Evolutionary conservation across 92 coral and sea anemone species (phyloP).

Genomic region (Porites lobata): DNA sequence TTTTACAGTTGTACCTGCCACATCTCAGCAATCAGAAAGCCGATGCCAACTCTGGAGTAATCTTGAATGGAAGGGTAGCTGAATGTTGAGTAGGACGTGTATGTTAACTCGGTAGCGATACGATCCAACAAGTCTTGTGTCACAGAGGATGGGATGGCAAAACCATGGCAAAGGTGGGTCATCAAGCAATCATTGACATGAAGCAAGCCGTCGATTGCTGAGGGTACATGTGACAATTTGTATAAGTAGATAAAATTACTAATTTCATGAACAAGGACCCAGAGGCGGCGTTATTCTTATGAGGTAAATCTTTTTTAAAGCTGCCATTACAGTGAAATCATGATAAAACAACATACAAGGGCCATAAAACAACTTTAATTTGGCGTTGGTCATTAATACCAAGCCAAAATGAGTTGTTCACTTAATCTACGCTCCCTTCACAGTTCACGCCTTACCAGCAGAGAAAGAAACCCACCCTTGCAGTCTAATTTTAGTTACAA

Average conservation of each 20-base stretch:
- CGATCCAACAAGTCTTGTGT: constrained; percentile 77
- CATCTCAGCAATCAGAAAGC: constrained; percentile 92
- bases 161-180: constrained; percentile 83
- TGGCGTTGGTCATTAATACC: no score
- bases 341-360: no score
- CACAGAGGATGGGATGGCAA: constrained; percentile 75
- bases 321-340: no score
- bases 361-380: no score
- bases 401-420: no score
- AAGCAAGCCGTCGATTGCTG: constrained; percentile 71
- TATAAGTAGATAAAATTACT: not conserved
- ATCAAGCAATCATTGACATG: constrained; percentile 84
- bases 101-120: constrained; percentile 65
- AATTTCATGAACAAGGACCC: no score
- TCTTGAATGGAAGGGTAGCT: constrained; percentile 72
- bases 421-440: no score
- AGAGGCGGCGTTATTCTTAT: no score
- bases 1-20: constrained; percentile 71
- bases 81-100: constrained; percentile 65
- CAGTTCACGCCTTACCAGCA: no score
- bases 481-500: no score
- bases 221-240: not conserved
- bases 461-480: no score
- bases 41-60: constrained; percentile 89
- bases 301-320: no score